Conservation (phyloP, 1,140 invertebrate species). For the Triops longicaudatus region DNA sequence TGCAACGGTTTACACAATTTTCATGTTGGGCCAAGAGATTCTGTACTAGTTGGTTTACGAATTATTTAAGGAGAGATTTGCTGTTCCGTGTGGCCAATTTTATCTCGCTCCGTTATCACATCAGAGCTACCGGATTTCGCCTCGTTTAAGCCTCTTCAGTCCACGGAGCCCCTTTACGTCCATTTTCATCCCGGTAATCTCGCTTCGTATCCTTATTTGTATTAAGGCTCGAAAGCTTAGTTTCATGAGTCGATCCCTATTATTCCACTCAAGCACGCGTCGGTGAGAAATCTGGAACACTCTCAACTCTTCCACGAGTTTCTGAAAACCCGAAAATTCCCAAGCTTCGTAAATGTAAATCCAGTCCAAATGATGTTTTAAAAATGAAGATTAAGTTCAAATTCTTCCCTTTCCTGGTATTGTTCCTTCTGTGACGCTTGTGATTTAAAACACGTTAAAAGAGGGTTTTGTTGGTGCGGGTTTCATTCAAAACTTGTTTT, state of each 20-base stretch:
- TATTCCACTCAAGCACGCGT: background rate
- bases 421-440: too few species aligned
- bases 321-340: background rate
- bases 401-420: too few species aligned
- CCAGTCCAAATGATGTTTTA: too few species aligned
- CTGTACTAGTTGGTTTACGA: background rate
- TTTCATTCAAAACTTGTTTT: background rate
- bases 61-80: background rate
- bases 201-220: background rate
- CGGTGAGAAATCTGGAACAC: background rate
- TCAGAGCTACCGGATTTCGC: background rate
- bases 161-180: background rate
- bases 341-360: too few species aligned
- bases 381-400: too few species aligned
- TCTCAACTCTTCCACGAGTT: background rate
- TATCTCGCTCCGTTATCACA: background rate
- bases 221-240: constrained; percentile 4
- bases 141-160: background rate
- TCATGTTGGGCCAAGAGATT: background rate
- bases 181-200: background rate
- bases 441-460: background rate
- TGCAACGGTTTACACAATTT: too few species aligned
- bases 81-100: background rate
- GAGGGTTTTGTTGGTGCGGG: background rate
- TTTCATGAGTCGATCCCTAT: background rate